Percentiles rank a stretch among this genome's conserved stretches.
Evolutionary conservation across 2,888 invertebrate species (phyloP).

Genomic region (Eristalis tenax): DNA sequence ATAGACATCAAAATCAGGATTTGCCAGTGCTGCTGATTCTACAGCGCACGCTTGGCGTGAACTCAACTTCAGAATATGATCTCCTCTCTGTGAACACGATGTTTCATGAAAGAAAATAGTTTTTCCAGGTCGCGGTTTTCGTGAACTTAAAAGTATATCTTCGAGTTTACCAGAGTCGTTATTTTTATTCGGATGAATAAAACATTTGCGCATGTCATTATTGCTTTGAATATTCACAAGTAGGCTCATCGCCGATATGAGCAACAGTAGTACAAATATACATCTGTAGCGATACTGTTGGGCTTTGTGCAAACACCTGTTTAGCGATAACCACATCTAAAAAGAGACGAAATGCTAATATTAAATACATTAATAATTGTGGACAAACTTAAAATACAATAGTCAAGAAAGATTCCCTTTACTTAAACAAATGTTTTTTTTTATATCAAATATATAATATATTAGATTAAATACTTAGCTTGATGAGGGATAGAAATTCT

Average conservation of each 20-base stretch:
- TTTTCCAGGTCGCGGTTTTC: slow-evolving; percentile 76
- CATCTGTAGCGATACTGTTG: slow-evolving; percentile 74
- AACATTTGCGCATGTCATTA: slow-evolving; percentile 75
- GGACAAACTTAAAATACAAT: no score
- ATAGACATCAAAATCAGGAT: slow-evolving; percentile 78
- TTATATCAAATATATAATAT: no score
- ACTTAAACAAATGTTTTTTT: no score
- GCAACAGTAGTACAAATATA: slow-evolving; percentile 74
- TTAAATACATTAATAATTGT: background rate
- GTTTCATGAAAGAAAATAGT: slow-evolving; percentile 81
- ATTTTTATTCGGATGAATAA: slow-evolving; percentile 72
- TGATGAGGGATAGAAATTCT: no score
- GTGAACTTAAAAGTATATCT: slow-evolving; percentile 75
- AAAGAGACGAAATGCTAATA: slow-evolving; percentile 15
- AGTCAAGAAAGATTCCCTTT: no score
- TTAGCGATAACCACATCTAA: slow-evolving; percentile 52
- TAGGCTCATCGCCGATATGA: slow-evolving; percentile 72
- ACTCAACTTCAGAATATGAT: slow-evolving; percentile 73
- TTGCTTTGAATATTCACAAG: slow-evolving; percentile 70
- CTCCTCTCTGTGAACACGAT: slow-evolving; percentile 74
- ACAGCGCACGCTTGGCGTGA: slow-evolving; percentile 80
- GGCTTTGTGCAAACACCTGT: slow-evolving; percentile 40
- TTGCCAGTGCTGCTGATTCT: slow-evolving; percentile 79
- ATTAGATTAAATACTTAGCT: no score
- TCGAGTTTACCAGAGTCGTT: slow-evolving; percentile 71